Evolutionary conservation across 2,113 vertebrate genomes (phyloP).

Genomic region (Aythya baeri): DNA sequence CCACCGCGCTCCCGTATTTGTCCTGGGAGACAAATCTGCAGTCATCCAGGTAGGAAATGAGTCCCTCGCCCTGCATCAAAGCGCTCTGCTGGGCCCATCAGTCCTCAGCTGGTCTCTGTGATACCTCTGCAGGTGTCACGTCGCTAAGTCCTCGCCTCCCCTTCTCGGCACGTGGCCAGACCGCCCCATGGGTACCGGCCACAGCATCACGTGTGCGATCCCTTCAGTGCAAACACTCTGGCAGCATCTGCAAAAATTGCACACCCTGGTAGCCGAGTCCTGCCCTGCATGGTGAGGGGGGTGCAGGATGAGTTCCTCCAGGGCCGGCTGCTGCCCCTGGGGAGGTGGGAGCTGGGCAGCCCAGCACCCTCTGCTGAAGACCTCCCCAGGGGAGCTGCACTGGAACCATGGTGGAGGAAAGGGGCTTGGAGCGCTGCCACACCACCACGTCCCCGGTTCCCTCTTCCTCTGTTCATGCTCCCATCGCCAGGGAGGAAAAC

Average conservation of each 20-base stretch:
- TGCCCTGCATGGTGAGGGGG: neutral
- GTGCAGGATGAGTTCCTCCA: neutral
- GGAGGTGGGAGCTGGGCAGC: neutral
- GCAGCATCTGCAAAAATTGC: neutral
- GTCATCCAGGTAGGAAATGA: neutral
- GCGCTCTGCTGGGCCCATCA: neutral
- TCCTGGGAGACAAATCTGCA: neutral
- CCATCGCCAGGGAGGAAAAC: neutral
- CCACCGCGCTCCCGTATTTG: neutral
- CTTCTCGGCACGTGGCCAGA: neutral
- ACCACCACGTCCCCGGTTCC: neutral
- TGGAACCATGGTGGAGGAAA: neutral
- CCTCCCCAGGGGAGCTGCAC: neutral
- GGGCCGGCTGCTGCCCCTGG: neutral
- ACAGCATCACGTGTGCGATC: neutral
- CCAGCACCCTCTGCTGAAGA: neutral
- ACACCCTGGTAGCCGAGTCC: neutral
- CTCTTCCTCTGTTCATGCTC: accelerated
- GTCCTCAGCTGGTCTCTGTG: neutral
- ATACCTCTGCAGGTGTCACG: neutral
- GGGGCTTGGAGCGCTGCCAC: neutral
- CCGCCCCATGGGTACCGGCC: neutral
- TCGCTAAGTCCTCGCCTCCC: neutral
- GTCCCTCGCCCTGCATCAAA: neutral
- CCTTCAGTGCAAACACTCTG: neutral